Conservation (phyloP, 2,888 invertebrate genomes). For the Machimus atricapillus region DNA sequence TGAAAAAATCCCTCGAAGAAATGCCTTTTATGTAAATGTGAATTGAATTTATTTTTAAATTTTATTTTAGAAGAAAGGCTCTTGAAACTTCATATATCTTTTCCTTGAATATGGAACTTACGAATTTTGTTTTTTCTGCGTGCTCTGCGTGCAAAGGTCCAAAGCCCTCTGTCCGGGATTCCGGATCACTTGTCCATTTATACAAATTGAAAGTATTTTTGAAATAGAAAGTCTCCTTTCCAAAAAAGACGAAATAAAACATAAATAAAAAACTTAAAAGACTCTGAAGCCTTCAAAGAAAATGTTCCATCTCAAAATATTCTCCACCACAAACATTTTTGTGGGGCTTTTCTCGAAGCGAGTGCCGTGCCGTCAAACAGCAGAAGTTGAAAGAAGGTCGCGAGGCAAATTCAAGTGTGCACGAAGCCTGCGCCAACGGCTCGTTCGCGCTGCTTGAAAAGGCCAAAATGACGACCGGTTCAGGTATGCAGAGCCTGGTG, state of each 20-base stretch:
- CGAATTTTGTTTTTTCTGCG: background rate
- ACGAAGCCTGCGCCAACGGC: background rate
- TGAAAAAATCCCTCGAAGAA: no score
- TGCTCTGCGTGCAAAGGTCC: background rate
- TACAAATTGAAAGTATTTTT: background rate
- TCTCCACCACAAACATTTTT: background rate
- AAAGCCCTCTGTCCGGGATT: background rate
- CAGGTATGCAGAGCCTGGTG: background rate
- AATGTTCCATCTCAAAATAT: background rate
- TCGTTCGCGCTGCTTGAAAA: background rate
- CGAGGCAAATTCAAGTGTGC: background rate
- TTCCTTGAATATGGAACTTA: background rate
- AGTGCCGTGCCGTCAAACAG: background rate
- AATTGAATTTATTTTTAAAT: no score
- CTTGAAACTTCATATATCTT: background rate
- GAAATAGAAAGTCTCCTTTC: conserved; percentile 18
- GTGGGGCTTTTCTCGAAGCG: background rate
- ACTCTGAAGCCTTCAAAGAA: background rate
- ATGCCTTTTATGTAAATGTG: no score
- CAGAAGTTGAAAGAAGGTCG: conserved; percentile 5
- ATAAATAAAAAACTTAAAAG: background rate
- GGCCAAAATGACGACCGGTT: background rate
- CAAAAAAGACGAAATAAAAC: background rate
- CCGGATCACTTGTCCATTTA: background rate
- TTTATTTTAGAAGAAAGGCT: background rate